Evolutionary conservation across 2,113 vertebrate species (phyloP).

Genomic region (Mus pahari): DNA sequence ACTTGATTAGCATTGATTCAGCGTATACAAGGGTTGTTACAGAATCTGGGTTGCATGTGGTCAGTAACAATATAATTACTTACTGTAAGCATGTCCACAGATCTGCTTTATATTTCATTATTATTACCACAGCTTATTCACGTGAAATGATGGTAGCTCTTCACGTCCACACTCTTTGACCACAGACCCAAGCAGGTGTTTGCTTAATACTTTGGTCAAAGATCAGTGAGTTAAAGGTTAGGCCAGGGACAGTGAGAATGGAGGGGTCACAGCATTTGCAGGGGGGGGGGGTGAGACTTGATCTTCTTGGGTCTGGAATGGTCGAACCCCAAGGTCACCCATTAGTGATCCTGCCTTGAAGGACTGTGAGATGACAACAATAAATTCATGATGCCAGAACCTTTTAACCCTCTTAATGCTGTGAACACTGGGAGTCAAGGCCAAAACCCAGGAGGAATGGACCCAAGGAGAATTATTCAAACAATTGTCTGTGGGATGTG

Average conservation of each 20-base stretch:
- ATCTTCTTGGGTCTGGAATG: slow-evolving; percentile 96
- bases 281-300: slow-evolving; percentile 94
- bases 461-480: slow-evolving; percentile 84
- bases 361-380: slow-evolving; percentile 90
- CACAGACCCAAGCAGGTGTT: slow-evolving; percentile 97
- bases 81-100: slow-evolving; percentile 87
- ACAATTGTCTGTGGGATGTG: slow-evolving; percentile 80
- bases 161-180: slow-evolving; percentile 87
- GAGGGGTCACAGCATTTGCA: slow-evolving; percentile 93
- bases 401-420: slow-evolving; percentile 99
- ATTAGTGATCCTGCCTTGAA: slow-evolving; percentile 97
- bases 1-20: slow-evolving; percentile 85
- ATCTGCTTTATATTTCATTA: slow-evolving; percentile 88
- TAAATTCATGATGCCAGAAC: slow-evolving; percentile 95
- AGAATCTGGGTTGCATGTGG: slow-evolving; percentile 66
- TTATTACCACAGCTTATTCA: slow-evolving; percentile 89
- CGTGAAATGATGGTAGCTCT: slow-evolving; percentile 91
- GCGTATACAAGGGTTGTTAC: slow-evolving; percentile 76
- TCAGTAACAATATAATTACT: slow-evolving; percentile 83
- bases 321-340: slow-evolving; percentile 98
- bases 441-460: slow-evolving; percentile 88
- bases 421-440: slow-evolving; percentile 90
- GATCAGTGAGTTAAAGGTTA: slow-evolving; percentile 98
- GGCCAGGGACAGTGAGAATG: slow-evolving; percentile 91
- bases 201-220: slow-evolving; percentile 99